phyloP scores from a whole-genome alignment of 1,140 invertebrate genomes.

The Melanaphis sacchari region DNA sequence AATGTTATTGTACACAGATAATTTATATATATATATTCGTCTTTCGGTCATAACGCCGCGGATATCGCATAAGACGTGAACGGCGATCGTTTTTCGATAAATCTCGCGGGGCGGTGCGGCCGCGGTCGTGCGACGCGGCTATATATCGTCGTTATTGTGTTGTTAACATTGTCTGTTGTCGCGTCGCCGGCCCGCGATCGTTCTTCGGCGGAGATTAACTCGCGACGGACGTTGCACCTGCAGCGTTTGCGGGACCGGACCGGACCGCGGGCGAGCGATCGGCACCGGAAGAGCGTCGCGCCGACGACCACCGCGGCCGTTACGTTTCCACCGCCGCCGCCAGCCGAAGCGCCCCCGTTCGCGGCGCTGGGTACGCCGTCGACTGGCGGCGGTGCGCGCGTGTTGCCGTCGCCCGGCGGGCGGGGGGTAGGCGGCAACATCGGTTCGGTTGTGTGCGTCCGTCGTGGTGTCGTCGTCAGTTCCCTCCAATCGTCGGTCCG shows the following conservation, averaged over 20 bases:
- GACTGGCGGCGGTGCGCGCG: background rate
- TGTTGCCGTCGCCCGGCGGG: background rate
- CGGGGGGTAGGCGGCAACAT: background rate
- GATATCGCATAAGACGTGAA: no score
- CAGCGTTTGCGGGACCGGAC: background rate
- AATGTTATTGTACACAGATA: background rate
- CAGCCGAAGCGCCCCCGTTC: background rate
- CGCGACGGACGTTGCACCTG: background rate
- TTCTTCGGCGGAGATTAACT: conserved; percentile 19
- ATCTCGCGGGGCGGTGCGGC: background rate
- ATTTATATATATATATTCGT: background rate
- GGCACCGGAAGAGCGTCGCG: background rate
- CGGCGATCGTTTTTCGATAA: conserved; percentile 22
- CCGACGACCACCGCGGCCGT: background rate
- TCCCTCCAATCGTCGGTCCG: conserved; percentile 28
- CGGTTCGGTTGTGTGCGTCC: conserved; percentile 24
- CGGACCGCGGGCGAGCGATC: background rate
- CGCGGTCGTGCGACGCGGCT: background rate
- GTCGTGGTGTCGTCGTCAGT: conserved; percentile 35
- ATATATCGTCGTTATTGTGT: background rate
- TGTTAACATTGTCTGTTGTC: background rate
- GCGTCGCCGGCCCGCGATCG: background rate
- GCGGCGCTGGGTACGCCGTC: background rate
- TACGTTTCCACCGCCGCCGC: background rate
- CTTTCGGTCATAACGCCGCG: background rate